A percentile compares a stretch with the other conserved stretches of the same genome.
phyloP scores from a whole-genome alignment of 1,140 invertebrate species.

The Diprion similis region DNA sequence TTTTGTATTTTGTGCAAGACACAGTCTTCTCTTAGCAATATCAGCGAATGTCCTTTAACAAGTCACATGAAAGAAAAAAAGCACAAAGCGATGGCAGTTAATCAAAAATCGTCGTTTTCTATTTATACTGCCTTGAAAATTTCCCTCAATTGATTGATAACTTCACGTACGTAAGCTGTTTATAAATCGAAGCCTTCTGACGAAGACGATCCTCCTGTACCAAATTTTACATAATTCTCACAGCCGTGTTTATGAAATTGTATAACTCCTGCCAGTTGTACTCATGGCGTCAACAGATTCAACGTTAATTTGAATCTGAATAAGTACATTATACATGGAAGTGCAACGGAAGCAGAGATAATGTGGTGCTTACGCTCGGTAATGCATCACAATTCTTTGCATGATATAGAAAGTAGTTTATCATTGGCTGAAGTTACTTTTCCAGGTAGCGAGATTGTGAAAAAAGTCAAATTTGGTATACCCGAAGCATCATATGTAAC shows the following conservation, averaged over 20 bases:
- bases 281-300: neutral
- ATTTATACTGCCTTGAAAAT: neutral
- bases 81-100: neutral
- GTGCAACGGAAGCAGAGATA: neutral
- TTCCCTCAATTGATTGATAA: neutral
- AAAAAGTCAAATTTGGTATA: slow-evolving; percentile 26
- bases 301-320: neutral
- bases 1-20: neutral
- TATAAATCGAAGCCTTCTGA: neutral
- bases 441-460: slow-evolving; percentile 29
- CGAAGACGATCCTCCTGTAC: neutral
- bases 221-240: neutral
- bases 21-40: neutral
- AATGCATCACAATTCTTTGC: slow-evolving; percentile 23
- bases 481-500: slow-evolving; percentile 21
- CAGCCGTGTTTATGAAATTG: neutral
- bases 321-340: neutral
- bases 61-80: neutral
- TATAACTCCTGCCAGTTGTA: neutral
- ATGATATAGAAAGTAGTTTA: slow-evolving; percentile 19
- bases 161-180: neutral
- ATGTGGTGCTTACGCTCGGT: neutral
- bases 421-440: slow-evolving; percentile 22
- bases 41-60: neutral
- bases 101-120: neutral